These are phyloP conservation scores for Epistrophe grossulariae DNA, from an alignment of 2,888 invertebrate genomes.

Conservation along the genomic window DNA sequence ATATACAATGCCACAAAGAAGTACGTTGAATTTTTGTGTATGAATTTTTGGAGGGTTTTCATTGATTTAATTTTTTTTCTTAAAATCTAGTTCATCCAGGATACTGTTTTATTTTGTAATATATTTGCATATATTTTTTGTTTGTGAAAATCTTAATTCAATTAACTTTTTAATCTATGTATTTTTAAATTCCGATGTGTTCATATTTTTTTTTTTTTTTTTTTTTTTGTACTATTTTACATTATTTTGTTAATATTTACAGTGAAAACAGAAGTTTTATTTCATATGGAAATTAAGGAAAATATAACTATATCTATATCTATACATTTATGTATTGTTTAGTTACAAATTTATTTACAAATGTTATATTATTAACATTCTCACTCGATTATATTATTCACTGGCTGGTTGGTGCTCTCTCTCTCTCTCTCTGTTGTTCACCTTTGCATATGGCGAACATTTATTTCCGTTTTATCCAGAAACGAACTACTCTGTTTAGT, in stretches of 20 bases:
- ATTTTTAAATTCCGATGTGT: constrained; percentile 64
- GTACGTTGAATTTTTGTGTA: constrained; percentile 9
- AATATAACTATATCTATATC: constrained; percentile 26
- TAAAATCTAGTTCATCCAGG: constrained; percentile 47
- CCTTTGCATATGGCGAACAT: constrained; percentile 26
- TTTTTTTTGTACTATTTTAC: constrained; percentile 74
- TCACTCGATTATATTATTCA: constrained; percentile 52
- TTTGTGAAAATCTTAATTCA: constrained; percentile 49
- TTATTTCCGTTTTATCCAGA: background rate
- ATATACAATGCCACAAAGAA: background rate
- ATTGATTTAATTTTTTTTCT: constrained; percentile 40
- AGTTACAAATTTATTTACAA: constrained; percentile 65
- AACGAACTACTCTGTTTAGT: constrained; percentile 1
- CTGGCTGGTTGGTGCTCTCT: constrained; percentile 44
- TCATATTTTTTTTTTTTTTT: constrained; percentile 13
- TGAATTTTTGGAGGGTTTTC: constrained; percentile 68
- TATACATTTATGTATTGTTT: constrained; percentile 45
- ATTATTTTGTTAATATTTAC: constrained; percentile 68
- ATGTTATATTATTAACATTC: constrained; percentile 27
- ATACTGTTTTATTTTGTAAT: constrained; percentile 15
- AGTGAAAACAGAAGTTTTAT: constrained; percentile 42
- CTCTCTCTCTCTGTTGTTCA: constrained; percentile 32
- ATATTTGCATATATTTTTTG: constrained; percentile 9
- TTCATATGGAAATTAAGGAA: constrained; percentile 53
- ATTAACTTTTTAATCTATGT: constrained; percentile 31